Base-by-base conservation (phyloP, 2,797 vertebrate species). In the Rhodeus uyekii region DNA sequence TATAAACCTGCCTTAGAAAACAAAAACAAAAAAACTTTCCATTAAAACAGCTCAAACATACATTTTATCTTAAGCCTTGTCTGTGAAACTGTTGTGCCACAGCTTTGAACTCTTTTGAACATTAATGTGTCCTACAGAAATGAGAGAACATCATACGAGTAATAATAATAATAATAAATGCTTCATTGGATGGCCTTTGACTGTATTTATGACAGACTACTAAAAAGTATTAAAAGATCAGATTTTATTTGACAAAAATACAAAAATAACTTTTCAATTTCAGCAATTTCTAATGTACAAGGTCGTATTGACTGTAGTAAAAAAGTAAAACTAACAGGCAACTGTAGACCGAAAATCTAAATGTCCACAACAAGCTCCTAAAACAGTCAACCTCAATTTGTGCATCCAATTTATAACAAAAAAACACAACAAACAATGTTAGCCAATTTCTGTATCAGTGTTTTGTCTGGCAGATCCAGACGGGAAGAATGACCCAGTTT, bases 261-360 rank as follows among this genome's bases (percentile, higher is more conserved):
- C 64, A 91, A 91, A 92, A 90, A 89, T 86, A 89, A 22, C 29
- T 85, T 91, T 89, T 82, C 69, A 83, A 36, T 81, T 73, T 79
- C 19, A 74, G 61, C 32, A 60, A 60, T n/a, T 24, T 39, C 36
- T 78, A 46, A 14, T 38, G 32, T 48, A 8, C 10, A 61, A 2
- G 10, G 13, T 55, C 29, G 29, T 44, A 76, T 9, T 44, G n/a
- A 18, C 6, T 60, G 32, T 7, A n/a, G n/a, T n/a, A n/a, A 55
- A 34, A 36, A 36, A 32, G 6, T 2, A 42, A 19, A 27, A n/a
- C n/a, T n/a, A n/a, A n/a, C n/a, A n/a, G n/a, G n/a, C 2, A 75
- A 58, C 19, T n/a, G n/a, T 7, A 19, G 36, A 42, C 13, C 38
- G 8, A 58, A 39, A n/a, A 9, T 50, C 60, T 78, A 65, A 53